Percentiles rank a stretch among this genome's conserved stretches.
phyloP scores from a whole-genome alignment of 2,888 invertebrate genomes.

The Macrosoma leucophasiata region DNA sequence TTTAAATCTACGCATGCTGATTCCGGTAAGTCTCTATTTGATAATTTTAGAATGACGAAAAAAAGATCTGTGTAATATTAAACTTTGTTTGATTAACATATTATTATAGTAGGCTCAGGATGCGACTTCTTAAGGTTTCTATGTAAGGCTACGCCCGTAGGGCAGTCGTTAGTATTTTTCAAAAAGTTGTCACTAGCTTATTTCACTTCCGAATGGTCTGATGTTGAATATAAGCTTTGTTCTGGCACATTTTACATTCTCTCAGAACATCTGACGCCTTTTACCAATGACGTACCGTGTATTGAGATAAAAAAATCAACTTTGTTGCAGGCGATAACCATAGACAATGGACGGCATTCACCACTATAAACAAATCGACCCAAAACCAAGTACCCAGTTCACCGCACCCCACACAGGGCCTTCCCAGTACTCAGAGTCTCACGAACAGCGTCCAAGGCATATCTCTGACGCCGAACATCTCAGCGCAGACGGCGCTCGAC shows the following conservation, averaged over 20 bases:
- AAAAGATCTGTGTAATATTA: neutral
- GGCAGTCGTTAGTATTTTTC: no score
- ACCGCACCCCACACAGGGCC: slow-evolving; percentile 39
- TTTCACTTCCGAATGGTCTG: no score
- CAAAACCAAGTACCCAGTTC: slow-evolving; percentile 43
- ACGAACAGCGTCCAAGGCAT: slow-evolving; percentile 65
- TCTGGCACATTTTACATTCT: no score
- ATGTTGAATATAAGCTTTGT: no score
- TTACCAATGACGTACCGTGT: no score
- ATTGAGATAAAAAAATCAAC: no score
- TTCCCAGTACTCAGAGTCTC: slow-evolving; percentile 47
- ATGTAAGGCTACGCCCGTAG: no score
- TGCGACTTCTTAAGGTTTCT: no score
- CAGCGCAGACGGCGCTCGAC: slow-evolving; percentile 55
- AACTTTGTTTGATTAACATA: neutral
- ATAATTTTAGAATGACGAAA: no score
- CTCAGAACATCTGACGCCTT: no score
- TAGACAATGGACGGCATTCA: slow-evolving; percentile 60
- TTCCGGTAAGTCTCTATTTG: slow-evolving; percentile 55
- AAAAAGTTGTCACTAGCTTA: no score
- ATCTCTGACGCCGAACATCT: slow-evolving; percentile 48
- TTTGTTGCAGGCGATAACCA: slow-evolving; percentile 49
- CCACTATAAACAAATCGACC: slow-evolving; percentile 43
- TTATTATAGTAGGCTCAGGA: neutral
- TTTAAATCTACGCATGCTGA: slow-evolving; percentile 88